A percentile compares a stretch with the other conserved stretches of the same genome.
These are phyloP conservation scores for Eurois occulta DNA, from an alignment of 2,888 invertebrate species.

Conservation along the genomic window DNA sequence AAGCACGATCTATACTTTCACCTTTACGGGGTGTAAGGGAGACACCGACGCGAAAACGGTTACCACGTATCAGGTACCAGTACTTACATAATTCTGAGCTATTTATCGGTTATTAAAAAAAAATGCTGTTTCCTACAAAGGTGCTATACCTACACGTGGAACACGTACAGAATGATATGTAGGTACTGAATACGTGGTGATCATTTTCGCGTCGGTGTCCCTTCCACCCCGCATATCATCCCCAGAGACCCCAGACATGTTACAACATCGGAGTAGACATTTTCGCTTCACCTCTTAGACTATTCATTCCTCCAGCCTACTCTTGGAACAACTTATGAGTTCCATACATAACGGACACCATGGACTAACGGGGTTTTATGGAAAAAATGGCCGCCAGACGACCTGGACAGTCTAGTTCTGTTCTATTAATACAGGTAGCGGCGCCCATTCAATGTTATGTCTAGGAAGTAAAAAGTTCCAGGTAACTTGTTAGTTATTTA, in stretches of 20 bases:
- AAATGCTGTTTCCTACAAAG: too few species aligned
- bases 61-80: too few species aligned
- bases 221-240: too few species aligned
- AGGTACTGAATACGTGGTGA: too few species aligned
- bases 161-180: too few species aligned
- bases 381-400: constrained; percentile 45
- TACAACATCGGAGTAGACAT: neutral
- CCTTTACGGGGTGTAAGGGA: too few species aligned
- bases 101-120: too few species aligned
- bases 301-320: constrained; percentile 33
- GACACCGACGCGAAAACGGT: too few species aligned
- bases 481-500: constrained; percentile 15
- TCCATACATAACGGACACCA: constrained; percentile 61
- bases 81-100: too few species aligned
- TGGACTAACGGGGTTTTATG: constrained; percentile 57
- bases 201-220: too few species aligned
- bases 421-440: constrained; percentile 22
- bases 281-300: constrained; percentile 30
- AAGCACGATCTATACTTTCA: neutral
- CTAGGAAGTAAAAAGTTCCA: constrained; percentile 32
- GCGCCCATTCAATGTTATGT: neutral
- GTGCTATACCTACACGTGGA: too few species aligned
- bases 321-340: constrained; percentile 58
- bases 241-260: neutral
- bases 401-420: constrained; percentile 29